A percentile compares a stretch with the other conserved stretches of the same genome.
Conservation (phyloP, 2,888 invertebrate genomes). For the Brenthis daphne region DNA sequence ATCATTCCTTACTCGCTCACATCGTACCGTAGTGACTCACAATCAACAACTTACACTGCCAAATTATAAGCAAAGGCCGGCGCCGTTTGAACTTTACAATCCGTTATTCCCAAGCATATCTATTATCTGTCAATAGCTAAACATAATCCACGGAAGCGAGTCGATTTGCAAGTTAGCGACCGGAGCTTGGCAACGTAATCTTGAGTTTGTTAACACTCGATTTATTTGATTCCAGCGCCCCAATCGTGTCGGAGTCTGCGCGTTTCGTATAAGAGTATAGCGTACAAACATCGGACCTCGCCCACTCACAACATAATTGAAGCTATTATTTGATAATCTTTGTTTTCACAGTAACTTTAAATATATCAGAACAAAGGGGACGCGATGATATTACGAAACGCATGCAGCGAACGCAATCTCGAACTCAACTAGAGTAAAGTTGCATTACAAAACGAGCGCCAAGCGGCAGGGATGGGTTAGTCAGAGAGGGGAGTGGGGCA, state of each 20-base stretch:
- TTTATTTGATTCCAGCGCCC: conserved; percentile 46
- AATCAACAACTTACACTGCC: conserved; percentile 46
- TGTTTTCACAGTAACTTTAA: conserved; percentile 50
- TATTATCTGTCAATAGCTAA: conserved; percentile 34
- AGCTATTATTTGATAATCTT: conserved; percentile 43
- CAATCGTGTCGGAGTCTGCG: conserved; percentile 48
- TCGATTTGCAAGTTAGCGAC: conserved; percentile 43
- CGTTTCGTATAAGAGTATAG: conserved; percentile 43
- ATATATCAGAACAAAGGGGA: conserved; percentile 61
- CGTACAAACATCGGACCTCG: conserved; percentile 55
- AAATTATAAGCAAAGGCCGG: conserved; percentile 38
- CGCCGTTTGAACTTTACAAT: conserved; percentile 44
- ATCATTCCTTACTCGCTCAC: conserved; percentile 70
- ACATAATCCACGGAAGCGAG: conserved; percentile 45
- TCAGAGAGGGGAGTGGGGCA: conserved; percentile 48
- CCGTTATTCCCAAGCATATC: conserved; percentile 45
- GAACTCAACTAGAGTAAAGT: conserved; percentile 62
- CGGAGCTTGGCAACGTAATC: conserved; percentile 40
- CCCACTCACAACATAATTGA: conserved; percentile 54
- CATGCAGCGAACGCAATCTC: conserved; percentile 56
- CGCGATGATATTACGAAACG: conserved; percentile 48
- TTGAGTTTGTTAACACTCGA: conserved; percentile 54
- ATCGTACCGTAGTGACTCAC: conserved; percentile 72
- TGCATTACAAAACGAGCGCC: conserved; percentile 47
- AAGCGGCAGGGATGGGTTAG: conserved; percentile 50